phyloP scores from a whole-genome alignment of 2,113 vertebrate species.

The Talpa occidentalis region DNA sequence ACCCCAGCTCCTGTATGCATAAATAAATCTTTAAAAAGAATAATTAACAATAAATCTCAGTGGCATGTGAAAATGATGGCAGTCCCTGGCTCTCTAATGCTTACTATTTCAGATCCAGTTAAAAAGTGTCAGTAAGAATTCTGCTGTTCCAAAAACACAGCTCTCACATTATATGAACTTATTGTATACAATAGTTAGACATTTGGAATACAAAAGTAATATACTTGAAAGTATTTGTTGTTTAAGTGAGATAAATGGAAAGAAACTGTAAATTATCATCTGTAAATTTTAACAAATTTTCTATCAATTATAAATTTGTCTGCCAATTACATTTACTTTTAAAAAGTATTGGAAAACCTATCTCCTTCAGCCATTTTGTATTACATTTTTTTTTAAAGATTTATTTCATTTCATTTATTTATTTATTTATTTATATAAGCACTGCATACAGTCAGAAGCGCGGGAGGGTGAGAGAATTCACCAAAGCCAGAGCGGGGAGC shows the following conservation, averaged over 20 bases:
- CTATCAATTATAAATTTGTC: too few relatives aligned
- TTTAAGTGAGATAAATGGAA: neutral
- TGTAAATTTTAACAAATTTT: neutral
- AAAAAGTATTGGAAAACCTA: neutral
- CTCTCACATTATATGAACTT: neutral
- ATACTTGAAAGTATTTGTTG: neutral
- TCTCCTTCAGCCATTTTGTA: neutral
- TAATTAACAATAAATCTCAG: neutral
- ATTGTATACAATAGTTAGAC: neutral
- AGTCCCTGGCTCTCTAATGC: neutral
- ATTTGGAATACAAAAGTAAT: neutral
- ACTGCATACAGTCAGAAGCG: too few relatives aligned
- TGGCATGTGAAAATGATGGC: neutral
- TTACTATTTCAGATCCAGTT: fast-evolving
- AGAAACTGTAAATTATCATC: neutral
- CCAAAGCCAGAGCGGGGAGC: too few relatives aligned
- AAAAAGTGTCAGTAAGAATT: neutral
- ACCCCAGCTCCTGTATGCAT: too few relatives aligned
- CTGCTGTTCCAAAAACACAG: neutral
- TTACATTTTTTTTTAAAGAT: too few relatives aligned
- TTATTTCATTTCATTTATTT: too few relatives aligned
- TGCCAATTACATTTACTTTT: neutral
- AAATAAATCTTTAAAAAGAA: neutral
- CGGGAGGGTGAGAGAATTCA: too few relatives aligned
- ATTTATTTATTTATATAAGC: too few relatives aligned